These are phyloP conservation scores for Chrysodeixis includens DNA, from an alignment of 2,888 invertebrate genomes.

Conservation along the genomic window DNA sequence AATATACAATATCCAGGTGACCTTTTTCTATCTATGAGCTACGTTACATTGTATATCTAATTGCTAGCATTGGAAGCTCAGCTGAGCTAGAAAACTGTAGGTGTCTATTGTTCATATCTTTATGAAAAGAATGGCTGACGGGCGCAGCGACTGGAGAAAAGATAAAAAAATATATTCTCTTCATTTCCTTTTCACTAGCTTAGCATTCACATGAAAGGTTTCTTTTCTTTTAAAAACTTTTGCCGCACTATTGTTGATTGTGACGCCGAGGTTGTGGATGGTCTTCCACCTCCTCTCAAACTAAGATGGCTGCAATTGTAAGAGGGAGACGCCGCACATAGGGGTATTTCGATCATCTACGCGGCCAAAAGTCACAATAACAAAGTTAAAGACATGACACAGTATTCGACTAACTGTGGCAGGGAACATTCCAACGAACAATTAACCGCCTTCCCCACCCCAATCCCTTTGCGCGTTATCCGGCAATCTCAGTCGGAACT, in stretches of 20 bases:
- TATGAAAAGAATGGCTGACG: conserved; percentile 47
- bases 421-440: no score
- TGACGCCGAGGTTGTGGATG: not conserved
- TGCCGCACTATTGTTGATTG: not conserved
- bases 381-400: no score
- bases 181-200: conserved; percentile 52
- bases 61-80: conserved; percentile 13
- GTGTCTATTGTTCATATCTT: conserved; percentile 32
- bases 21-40: no score
- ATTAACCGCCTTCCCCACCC: no score
- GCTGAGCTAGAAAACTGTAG: conserved; percentile 48
- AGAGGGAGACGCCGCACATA: no score
- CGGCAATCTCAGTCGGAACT: no score
- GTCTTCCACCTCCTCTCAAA: not conserved
- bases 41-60: conserved; percentile 5
- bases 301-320: no score
- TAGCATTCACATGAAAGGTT: conserved; percentile 45
- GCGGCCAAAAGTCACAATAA: no score
- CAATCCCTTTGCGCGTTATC: no score
- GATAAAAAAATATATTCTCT: conserved; percentile 51
- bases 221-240: conserved; percentile 25
- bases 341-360: no score
- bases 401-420: no score
- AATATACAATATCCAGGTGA: no score
- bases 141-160: conserved; percentile 28